Evolutionary conservation across 2,797 vertebrate genomes (phyloP).

Genomic region (Fratercula arctica): DNA sequence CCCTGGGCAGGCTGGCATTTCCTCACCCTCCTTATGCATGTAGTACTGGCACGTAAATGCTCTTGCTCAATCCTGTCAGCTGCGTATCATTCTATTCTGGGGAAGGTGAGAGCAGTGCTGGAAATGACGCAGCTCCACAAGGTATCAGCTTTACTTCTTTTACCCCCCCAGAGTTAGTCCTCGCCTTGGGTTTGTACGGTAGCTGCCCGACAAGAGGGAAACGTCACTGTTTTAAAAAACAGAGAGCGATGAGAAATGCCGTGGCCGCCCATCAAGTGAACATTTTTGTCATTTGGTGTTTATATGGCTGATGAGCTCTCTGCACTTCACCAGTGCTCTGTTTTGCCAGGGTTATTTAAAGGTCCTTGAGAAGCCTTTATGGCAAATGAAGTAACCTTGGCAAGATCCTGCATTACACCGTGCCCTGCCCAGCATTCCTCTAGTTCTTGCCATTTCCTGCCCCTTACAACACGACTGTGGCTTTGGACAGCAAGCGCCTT

Average conservation of each 20-base stretch:
- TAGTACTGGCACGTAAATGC: not conserved
- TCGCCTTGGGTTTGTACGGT: not conserved
- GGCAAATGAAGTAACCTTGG: not conserved
- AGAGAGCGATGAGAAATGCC: not conserved
- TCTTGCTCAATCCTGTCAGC: constrained; percentile 8
- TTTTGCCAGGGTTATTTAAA: not conserved
- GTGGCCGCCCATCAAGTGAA: not conserved
- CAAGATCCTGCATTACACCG: not conserved
- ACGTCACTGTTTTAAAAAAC: not conserved
- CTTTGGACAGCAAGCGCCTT: not conserved
- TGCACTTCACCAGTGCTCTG: not conserved
- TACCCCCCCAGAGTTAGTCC: not conserved
- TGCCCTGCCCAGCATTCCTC: constrained; percentile 55
- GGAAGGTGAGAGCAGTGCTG: constrained; percentile 11
- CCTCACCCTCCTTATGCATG: not conserved
- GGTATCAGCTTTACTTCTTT: not conserved
- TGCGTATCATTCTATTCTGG: constrained; percentile 40
- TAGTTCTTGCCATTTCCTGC: constrained; percentile 48
- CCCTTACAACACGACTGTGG: not conserved
- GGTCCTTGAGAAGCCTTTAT: not conserved
- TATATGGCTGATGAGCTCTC: not conserved
- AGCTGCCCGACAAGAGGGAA: not conserved
- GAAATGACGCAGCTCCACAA: not conserved
- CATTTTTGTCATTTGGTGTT: not conserved
- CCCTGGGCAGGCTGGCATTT: not conserved